Percentiles rank a stretch among this genome's conserved stretches.
Conservation (phyloP, 2,797 vertebrate genomes). For the Myioborus melanocephalus region DNA sequence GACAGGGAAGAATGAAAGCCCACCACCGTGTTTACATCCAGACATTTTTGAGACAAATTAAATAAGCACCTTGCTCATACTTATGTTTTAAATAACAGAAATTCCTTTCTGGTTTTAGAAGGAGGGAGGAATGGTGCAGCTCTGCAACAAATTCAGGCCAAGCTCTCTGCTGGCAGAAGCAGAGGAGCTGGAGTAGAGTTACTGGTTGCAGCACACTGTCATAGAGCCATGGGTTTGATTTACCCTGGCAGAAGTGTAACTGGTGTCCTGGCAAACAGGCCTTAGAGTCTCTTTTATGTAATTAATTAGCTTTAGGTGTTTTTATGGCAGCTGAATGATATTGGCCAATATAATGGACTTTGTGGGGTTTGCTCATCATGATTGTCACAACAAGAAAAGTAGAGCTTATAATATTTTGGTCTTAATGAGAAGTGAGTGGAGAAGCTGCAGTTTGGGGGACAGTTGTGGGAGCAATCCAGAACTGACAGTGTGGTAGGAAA, state of each 20-base stretch:
- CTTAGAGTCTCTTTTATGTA: slow-evolving; percentile 14
- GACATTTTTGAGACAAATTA: slow-evolving; percentile 45
- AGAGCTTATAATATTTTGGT: slow-evolving; percentile 34
- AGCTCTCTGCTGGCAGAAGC: neutral
- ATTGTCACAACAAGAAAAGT: neutral
- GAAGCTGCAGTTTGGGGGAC: neutral
- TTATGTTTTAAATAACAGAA: slow-evolving; percentile 24
- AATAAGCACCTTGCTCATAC: slow-evolving; percentile 41
- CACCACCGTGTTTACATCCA: neutral
- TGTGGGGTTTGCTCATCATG: slow-evolving; percentile 26
- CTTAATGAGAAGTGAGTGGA: slow-evolving; percentile 7
- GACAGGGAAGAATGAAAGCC: neutral
- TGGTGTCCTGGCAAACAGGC: slow-evolving; percentile 30
- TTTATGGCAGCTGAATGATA: slow-evolving; percentile 9
- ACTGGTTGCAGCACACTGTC: neutral
- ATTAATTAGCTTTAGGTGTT: slow-evolving; percentile 6
- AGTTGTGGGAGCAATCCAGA: slow-evolving; percentile 24
- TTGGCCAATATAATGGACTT: slow-evolving; percentile 12
- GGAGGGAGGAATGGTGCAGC: neutral
- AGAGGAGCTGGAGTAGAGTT: neutral
- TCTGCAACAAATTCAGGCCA: neutral
- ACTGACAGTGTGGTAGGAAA: slow-evolving; percentile 26
- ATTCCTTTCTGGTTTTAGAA: neutral
- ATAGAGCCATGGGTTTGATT: neutral
- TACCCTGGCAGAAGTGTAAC: neutral